These are phyloP conservation scores for Penaeus japonicus DNA, from an alignment of 1,140 invertebrate species.

Conservation along the genomic window DNA sequence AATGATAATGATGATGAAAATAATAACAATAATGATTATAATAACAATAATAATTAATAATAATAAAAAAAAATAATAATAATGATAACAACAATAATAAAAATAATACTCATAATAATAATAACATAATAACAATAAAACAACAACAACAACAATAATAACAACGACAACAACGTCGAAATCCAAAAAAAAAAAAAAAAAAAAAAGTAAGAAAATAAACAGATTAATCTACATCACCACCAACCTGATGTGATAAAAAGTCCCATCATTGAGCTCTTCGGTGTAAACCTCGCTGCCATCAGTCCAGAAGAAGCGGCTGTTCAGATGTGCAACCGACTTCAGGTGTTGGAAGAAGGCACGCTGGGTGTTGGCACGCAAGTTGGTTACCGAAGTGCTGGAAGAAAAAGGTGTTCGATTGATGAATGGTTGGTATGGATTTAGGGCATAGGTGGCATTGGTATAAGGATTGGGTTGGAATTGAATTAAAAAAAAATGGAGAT, in stretches of 20 bases:
- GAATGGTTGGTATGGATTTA: too few relatives aligned
- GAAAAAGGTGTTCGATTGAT: background rate
- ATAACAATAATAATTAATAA: too few relatives aligned
- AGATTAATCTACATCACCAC: background rate
- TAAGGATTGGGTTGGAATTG: background rate
- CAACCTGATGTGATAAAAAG: conserved; percentile 56
- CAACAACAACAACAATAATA: background rate
- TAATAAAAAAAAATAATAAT: too few relatives aligned
- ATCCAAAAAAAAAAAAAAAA: background rate
- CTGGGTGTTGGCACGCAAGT: conserved; percentile 78
- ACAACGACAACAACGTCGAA: background rate
- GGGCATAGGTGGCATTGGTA: background rate
- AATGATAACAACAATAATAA: too few relatives aligned
- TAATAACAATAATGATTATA: too few relatives aligned
- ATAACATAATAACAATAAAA: background rate
- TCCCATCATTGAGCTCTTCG: conserved; percentile 72
- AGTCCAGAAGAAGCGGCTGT: conserved; percentile 84
- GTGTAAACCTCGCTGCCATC: conserved; percentile 76
- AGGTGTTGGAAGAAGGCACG: conserved; percentile 80
- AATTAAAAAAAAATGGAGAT: background rate
- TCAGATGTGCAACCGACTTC: conserved; percentile 76
- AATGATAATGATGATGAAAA: background rate
- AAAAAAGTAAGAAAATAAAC: background rate
- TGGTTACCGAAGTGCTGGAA: conserved; percentile 73
- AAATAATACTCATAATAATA: background rate